Percentiles rank a stretch among this genome's conserved stretches.
Evolutionary conservation across 2,113 vertebrate genomes (phyloP).

Genomic region (Phodopus roborovskii): DNA sequence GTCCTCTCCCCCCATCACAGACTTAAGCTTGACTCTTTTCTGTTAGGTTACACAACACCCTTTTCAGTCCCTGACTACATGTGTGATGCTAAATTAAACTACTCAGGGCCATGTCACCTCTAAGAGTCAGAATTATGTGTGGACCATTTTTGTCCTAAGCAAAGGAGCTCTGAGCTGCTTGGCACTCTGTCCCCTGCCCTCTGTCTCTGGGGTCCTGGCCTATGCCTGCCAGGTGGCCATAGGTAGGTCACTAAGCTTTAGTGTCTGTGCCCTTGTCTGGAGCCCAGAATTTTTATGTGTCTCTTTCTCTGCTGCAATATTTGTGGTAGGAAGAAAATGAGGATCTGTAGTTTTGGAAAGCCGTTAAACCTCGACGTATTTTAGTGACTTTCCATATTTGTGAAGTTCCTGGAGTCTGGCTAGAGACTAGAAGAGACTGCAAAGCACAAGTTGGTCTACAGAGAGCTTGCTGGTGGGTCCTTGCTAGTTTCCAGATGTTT

Average conservation of each 20-base stretch:
- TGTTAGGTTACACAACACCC: background rate
- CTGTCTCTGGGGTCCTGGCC: background rate
- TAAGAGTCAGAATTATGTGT: background rate
- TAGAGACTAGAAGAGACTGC: accelerated
- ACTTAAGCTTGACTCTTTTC: background rate
- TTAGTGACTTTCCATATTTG: background rate
- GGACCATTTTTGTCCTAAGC: background rate
- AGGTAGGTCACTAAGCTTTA: background rate
- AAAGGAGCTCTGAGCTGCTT: background rate
- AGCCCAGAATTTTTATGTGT: background rate
- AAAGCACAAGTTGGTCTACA: background rate
- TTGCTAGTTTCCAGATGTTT: background rate
- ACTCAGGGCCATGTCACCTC: background rate
- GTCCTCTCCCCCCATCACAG: background rate
- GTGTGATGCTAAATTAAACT: background rate
- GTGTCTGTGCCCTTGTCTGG: background rate
- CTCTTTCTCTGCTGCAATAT: background rate
- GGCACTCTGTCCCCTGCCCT: background rate
- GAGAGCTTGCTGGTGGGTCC: accelerated
- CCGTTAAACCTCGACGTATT: background rate
- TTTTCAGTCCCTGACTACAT: background rate
- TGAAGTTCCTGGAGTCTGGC: background rate
- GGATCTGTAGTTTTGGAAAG: background rate
- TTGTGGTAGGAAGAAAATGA: background rate
- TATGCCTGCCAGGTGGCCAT: background rate